Conservation (phyloP, 2,113 vertebrate genomes). For the Nibea coibor region DNA sequence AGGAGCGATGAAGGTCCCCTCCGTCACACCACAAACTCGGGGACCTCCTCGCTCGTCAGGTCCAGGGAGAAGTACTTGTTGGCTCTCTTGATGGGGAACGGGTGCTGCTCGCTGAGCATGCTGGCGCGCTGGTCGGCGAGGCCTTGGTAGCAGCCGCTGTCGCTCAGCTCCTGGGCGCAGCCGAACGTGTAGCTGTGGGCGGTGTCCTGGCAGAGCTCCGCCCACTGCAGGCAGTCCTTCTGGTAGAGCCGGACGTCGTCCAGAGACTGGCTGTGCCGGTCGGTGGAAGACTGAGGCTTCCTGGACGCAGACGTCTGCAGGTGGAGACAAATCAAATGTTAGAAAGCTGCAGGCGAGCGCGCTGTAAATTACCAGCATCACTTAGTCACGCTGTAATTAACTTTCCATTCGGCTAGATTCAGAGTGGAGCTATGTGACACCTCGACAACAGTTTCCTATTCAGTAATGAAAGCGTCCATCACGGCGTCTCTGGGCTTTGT, state of each 20-base stretch:
- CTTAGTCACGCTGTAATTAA: background rate
- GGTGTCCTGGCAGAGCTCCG: constrained; percentile 94
- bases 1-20: constrained; percentile 13
- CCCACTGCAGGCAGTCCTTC: constrained; percentile 93
- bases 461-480: no score
- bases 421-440: no score
- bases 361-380: background rate
- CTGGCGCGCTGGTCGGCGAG: constrained; percentile 90
- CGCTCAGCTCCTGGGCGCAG: constrained; percentile 90
- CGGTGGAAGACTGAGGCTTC: constrained; percentile 92
- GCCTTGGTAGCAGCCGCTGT: constrained; percentile 87
- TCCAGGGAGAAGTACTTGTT: constrained; percentile 99
- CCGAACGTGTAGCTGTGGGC: constrained; percentile 99
- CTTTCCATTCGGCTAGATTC: background rate
- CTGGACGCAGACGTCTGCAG: constrained; percentile 84
- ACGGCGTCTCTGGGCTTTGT: background rate
- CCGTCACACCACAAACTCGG: constrained; percentile 95
- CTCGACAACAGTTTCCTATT: background rate
- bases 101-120: constrained; percentile 86
- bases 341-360: background rate
- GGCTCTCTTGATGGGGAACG: constrained; percentile 93
- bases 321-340: background rate
- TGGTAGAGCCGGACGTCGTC: constrained; percentile 97
- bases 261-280: constrained; percentile 97
- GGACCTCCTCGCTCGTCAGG: constrained; percentile 93